A percentile compares a stretch with the other conserved stretches of the same genome.
Conservation (phyloP, 1,140 invertebrate species). For the Drosophila parabipectinata region DNA sequence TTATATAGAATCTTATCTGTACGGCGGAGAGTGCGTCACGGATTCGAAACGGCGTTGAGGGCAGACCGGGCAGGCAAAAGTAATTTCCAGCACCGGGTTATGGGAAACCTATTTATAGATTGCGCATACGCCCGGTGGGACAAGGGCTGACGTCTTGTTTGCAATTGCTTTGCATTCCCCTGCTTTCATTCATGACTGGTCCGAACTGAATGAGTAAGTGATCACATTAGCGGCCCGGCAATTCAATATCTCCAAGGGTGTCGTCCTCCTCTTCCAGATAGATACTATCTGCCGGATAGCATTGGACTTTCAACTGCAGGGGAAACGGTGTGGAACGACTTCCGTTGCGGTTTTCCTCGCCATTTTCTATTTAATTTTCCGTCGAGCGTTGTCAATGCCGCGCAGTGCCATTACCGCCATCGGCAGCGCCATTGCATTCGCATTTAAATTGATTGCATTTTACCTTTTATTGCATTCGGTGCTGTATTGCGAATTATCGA, state of each 20-base stretch:
- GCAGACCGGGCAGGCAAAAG: conserved; percentile 28
- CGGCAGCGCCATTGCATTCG: conserved; percentile 24
- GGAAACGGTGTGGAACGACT: conserved; percentile 23
- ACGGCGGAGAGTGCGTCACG: conserved; percentile 49
- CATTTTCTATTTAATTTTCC: conserved; percentile 73
- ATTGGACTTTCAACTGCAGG: neutral
- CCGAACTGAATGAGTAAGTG: conserved; percentile 42
- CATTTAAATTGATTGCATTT: conserved; percentile 80
- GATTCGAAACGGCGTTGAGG: conserved; percentile 19
- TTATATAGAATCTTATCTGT: conserved; percentile 45
- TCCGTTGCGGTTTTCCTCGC: conserved; percentile 43
- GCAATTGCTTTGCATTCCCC: conserved; percentile 59
- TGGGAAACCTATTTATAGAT: conserved; percentile 67
- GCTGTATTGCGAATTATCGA: conserved; percentile 47
- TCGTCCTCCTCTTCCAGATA: conserved; percentile 17
- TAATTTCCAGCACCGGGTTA: conserved; percentile 17
- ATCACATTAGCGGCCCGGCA: conserved; percentile 18
- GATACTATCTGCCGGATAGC: neutral
- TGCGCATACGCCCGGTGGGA: conserved; percentile 55
- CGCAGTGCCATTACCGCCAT: conserved; percentile 33
- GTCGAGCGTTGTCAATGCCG: conserved; percentile 46
- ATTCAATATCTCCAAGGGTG: conserved; percentile 19
- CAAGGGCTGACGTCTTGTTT: conserved; percentile 9
- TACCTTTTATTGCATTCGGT: conserved; percentile 69
- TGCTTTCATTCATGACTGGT: conserved; percentile 59